Conservation (phyloP, 2,888 invertebrate species). For the Hirudinaria manillensis region DNA sequence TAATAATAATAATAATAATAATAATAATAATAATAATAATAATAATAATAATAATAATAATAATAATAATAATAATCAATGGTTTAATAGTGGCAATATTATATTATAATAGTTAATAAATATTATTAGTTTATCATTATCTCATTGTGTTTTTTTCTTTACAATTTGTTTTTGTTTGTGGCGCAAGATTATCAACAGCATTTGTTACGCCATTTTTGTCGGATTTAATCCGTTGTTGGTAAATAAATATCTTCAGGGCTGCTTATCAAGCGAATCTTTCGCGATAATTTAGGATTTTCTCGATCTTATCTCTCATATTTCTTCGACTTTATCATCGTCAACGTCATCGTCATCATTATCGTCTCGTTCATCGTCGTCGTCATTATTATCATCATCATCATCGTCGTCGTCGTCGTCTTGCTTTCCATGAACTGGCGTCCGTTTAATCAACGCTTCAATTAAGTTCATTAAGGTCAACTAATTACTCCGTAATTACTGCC, state of each 20-base stretch:
- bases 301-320: background rate
- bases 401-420: background rate
- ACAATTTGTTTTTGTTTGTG: too few species aligned
- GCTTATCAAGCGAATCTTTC: background rate
- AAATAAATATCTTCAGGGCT: background rate
- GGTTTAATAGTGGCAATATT: too few species aligned
- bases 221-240: background rate
- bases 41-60: too few species aligned
- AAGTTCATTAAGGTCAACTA: too few species aligned
- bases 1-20: too few species aligned
- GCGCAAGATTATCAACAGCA: too few species aligned
- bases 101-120: conserved; percentile 5
- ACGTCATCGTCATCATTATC: background rate
- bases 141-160: background rate
- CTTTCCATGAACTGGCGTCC: background rate
- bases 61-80: too few species aligned
- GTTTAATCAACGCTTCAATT: background rate
- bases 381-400: background rate
- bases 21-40: too few species aligned
- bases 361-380: background rate
- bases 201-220: background rate
- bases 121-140: background rate
- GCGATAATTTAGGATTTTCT: background rate
- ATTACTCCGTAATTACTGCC: too few species aligned
- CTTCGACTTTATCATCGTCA: background rate